These are phyloP conservation scores for Huso huso DNA, from an alignment of 2,797 vertebrate genomes.

Conservation along the genomic window DNA sequence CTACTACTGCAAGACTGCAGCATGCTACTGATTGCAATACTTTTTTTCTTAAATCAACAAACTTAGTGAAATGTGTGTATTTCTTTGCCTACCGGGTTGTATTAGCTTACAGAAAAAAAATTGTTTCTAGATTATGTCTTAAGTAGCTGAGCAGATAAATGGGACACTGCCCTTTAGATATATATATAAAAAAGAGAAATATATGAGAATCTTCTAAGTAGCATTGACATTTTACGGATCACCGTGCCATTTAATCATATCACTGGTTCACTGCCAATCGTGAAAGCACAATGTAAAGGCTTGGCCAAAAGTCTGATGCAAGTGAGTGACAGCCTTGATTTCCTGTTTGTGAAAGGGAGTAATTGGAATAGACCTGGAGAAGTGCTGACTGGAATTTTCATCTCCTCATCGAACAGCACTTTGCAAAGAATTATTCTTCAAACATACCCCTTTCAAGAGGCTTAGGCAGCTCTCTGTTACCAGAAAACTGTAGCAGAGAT, in stretches of 20 bases:
- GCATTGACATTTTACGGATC: neutral
- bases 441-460: slow-evolving; percentile 21
- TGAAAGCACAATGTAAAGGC: slow-evolving; percentile 28
- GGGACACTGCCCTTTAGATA: no score
- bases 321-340: slow-evolving; percentile 34
- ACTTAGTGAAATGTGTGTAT: no score
- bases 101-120: no score
- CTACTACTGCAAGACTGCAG: no score
- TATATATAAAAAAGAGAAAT: neutral
- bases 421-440: slow-evolving; percentile 16
- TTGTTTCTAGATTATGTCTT: no score
- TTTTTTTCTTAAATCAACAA: no score
- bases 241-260: neutral
- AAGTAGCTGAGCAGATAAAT: no score
- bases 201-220: neutral
- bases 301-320: slow-evolving; percentile 27
- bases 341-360: slow-evolving; percentile 33
- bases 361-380: slow-evolving; percentile 31
- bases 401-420: slow-evolving; percentile 32
- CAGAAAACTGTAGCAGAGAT: no score
- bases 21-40: no score
- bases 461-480: no score
- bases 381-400: slow-evolving; percentile 28
- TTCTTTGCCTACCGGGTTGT: no score
- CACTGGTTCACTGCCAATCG: slow-evolving; percentile 21